Conservation (phyloP, 2,797 vertebrate genomes). For the Pseudochirops corinnae region DNA sequence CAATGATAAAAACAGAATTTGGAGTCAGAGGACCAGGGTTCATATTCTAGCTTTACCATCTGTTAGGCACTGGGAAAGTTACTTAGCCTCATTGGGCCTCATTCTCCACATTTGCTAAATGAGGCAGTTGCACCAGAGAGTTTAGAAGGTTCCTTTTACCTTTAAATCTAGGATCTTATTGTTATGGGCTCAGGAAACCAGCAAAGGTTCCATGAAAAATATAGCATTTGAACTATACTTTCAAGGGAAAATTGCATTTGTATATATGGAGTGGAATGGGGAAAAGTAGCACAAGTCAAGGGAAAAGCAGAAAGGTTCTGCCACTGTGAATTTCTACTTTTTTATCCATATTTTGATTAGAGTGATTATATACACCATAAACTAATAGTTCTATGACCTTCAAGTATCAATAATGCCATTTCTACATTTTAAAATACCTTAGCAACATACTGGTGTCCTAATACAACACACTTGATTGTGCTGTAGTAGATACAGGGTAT, state of each 20-base stretch:
- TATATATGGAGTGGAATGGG: neutral
- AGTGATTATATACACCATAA: neutral
- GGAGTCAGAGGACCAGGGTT: neutral
- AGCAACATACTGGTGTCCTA: neutral
- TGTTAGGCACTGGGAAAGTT: neutral
- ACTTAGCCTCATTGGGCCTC: neutral
- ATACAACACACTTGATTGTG: neutral
- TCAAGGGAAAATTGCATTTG: neutral
- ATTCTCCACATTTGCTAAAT: neutral
- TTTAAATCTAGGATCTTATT: neutral
- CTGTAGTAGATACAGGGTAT: neutral
- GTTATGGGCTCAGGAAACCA: neutral
- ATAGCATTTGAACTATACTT: neutral
- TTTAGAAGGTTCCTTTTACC: neutral
- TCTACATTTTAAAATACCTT: neutral
- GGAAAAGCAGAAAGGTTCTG: neutral
- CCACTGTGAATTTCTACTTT: neutral
- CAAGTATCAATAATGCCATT: neutral
- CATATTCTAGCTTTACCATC: neutral
- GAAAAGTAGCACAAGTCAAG: neutral
- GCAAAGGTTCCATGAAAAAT: neutral
- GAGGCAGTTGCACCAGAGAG: neutral
- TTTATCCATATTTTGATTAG: neutral
- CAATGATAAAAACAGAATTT: neutral
- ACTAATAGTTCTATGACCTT: neutral